Evolutionary conservation across 1,140 invertebrate species (phyloP).

Genomic region (Diabrotica undecimpunctata): DNA sequence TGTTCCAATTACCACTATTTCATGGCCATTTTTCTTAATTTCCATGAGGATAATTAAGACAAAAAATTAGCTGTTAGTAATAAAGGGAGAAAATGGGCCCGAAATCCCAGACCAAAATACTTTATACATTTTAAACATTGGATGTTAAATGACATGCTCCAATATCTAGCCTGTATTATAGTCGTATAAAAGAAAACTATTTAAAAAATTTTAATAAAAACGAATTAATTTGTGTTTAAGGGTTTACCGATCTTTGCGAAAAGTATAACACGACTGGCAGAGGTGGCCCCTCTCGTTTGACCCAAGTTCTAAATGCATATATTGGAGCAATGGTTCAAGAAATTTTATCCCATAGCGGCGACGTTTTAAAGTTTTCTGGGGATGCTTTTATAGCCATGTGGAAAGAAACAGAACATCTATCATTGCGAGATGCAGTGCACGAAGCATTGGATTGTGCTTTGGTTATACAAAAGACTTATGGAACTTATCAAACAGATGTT

Average conservation of each 20-base stretch:
- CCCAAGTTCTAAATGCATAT: constrained; percentile 61
- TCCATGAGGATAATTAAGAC: too few species aligned
- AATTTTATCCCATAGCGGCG: constrained; percentile 55
- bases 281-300: constrained; percentile 60
- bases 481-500: constrained; percentile 57
- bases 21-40: too few species aligned
- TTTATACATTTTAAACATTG: too few species aligned
- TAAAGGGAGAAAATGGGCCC: too few species aligned
- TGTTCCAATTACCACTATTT: too few species aligned
- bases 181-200: neutral
- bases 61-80: too few species aligned
- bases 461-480: constrained; percentile 61
- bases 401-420: constrained; percentile 45
- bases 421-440: constrained; percentile 56
- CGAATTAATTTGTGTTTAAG: constrained; percentile 31
- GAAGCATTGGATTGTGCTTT: constrained; percentile 60
- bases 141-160: too few species aligned
- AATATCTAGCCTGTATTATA: too few species aligned
- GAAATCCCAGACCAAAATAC: too few species aligned
- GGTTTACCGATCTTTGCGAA: constrained; percentile 62
- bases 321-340: constrained; percentile 64
- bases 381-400: constrained; percentile 55
- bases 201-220: neutral
- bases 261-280: constrained; percentile 56
- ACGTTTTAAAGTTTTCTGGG: constrained; percentile 65